Conservation (phyloP, 2,113 vertebrate species). For the Equus przewalskii region DNA sequence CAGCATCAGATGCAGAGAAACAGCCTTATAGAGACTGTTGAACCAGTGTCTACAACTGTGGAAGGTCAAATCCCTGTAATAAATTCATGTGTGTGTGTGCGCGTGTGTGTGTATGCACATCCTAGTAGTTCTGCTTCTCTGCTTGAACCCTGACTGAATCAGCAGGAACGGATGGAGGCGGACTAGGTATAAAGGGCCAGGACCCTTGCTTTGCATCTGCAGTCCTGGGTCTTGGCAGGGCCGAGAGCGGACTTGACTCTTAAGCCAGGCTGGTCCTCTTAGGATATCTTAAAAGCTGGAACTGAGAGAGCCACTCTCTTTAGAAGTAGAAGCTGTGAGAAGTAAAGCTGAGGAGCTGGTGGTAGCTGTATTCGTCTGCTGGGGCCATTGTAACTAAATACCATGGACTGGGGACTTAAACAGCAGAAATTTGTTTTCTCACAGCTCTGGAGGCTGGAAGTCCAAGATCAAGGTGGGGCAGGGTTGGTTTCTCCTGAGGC, state of each 20-base stretch:
- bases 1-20: not conserved
- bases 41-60: no score
- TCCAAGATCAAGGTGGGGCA: not conserved
- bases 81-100: not conserved
- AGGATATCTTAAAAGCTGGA: not conserved
- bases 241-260: not conserved
- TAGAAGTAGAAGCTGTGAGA: not conserved
- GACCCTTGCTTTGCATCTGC: not conserved
- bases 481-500: not conserved
- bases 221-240: not conserved
- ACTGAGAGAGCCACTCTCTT: not conserved
- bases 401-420: not conserved
- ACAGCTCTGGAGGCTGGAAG: not conserved
- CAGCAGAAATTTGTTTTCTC: not conserved
- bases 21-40: not conserved
- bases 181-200: not conserved
- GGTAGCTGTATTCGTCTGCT: no score
- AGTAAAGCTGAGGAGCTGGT: not conserved
- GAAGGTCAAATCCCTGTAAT: not conserved
- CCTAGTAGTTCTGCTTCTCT: not conserved
- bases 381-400: not conserved
- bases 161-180: not conserved
- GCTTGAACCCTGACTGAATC: not conserved
- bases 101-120: not conserved
- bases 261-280: not conserved